These are phyloP conservation scores for Charadrius vociferus DNA, from an alignment of 2,113 vertebrate genomes.

Conservation along the genomic window DNA sequence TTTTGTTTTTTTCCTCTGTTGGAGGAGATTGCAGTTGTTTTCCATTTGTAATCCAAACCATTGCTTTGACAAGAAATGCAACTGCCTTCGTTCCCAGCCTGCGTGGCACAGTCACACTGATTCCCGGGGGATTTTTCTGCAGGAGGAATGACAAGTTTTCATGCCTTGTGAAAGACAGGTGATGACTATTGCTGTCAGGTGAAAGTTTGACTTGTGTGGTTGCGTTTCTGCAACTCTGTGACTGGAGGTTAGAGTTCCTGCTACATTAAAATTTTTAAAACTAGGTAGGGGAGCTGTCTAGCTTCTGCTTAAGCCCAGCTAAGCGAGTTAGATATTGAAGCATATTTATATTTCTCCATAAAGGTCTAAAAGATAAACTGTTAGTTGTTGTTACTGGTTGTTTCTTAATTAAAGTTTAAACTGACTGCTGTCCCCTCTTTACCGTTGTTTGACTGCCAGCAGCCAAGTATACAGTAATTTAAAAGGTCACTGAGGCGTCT, in stretches of 20 bases:
- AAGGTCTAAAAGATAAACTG: background rate
- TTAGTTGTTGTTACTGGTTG: background rate
- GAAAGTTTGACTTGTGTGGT: background rate
- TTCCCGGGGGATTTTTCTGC: background rate
- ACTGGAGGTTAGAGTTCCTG: background rate
- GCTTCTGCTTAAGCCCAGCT: background rate
- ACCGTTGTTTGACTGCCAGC: background rate
- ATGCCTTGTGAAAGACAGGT: background rate
- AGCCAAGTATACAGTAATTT: background rate
- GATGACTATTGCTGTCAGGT: background rate
- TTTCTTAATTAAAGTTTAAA: constrained; percentile 42
- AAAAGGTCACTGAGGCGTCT: constrained; percentile 16
- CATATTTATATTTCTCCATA: background rate
- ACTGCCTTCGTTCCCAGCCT: background rate
- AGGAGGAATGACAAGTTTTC: background rate
- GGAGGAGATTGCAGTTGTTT: background rate
- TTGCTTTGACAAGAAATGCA: background rate
- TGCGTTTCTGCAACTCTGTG: background rate
- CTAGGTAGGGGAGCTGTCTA: background rate
- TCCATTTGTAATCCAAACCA: background rate
- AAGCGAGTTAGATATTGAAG: background rate
- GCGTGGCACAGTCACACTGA: fast-evolving
- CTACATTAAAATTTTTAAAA: background rate
- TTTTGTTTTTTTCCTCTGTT: background rate
- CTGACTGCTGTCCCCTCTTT: background rate